phyloP scores from a whole-genome alignment of 2,888 invertebrate species.

The Tyria jacobaeae region DNA sequence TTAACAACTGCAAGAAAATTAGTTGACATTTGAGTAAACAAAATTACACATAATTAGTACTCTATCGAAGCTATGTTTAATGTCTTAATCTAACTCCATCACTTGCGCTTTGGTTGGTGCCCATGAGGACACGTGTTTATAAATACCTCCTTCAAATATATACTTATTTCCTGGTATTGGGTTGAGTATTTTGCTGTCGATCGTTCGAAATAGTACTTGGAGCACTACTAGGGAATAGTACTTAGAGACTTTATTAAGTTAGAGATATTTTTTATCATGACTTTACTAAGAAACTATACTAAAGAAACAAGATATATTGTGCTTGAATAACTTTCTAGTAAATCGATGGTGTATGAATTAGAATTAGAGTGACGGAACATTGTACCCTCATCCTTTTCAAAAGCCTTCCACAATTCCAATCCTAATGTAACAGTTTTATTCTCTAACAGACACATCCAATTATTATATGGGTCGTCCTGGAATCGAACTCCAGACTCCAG shows the following conservation, averaged over 20 bases:
- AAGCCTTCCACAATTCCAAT: constrained; percentile 20
- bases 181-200: background rate
- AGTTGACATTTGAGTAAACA: background rate
- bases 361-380: no score
- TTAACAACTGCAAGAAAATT: no score
- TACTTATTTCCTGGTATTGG: background rate
- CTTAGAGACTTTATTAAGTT: no score
- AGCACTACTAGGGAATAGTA: no score
- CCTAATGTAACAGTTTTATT: constrained; percentile 29
- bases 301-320: background rate
- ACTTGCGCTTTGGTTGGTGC: no score
- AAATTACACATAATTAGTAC: background rate
- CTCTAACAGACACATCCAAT: constrained; percentile 29
- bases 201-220: background rate
- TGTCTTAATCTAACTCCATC: no score
- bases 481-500: constrained; percentile 19
- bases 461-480: constrained; percentile 20
- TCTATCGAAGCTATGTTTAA: background rate
- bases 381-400: background rate
- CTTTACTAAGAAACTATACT: background rate
- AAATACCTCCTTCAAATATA: no score
- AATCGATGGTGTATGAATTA: no score
- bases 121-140: no score
- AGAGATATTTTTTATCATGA: background rate
- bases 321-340: background rate